phyloP scores from a whole-genome alignment of 2,888 invertebrate genomes.

The Eupithecia subfuscata region DNA sequence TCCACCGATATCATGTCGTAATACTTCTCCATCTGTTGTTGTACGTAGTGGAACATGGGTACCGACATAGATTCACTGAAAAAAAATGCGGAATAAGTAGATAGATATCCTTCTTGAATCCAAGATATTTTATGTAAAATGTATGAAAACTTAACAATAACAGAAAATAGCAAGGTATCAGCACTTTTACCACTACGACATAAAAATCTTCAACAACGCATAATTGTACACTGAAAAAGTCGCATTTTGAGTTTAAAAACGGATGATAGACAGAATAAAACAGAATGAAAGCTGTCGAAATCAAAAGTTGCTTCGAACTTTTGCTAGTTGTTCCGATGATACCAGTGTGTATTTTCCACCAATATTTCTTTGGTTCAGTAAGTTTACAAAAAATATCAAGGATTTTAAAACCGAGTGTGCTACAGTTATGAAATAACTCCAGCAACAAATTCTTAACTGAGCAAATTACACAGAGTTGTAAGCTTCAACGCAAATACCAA shows the following conservation, averaged over 20 bases:
- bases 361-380: not conserved
- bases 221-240: no score
- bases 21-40: constrained; percentile 94
- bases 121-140: not conserved
- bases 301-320: not conserved
- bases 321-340: not conserved
- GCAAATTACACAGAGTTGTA: constrained; percentile 18
- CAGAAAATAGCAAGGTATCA: not conserved
- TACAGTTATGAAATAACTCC: constrained; percentile 9
- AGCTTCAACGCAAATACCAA: constrained; percentile 27
- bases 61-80: constrained; percentile 96
- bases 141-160: no score
- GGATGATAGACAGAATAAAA: not conserved
- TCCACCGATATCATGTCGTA: constrained; percentile 93
- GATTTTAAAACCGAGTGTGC: not conserved
- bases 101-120: not conserved
- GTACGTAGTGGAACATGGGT: constrained; percentile 96
- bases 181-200: not conserved
- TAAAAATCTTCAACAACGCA: no score
- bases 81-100: constrained; percentile 41
- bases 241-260: no score
- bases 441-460: constrained; percentile 31
- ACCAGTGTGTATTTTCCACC: not conserved
- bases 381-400: not conserved
- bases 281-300: not conserved